Evolutionary conservation across 1,140 invertebrate genomes (phyloP), one percentile per base, ranked within the genome.

Genomic region (Pomacea maculata): DNA sequence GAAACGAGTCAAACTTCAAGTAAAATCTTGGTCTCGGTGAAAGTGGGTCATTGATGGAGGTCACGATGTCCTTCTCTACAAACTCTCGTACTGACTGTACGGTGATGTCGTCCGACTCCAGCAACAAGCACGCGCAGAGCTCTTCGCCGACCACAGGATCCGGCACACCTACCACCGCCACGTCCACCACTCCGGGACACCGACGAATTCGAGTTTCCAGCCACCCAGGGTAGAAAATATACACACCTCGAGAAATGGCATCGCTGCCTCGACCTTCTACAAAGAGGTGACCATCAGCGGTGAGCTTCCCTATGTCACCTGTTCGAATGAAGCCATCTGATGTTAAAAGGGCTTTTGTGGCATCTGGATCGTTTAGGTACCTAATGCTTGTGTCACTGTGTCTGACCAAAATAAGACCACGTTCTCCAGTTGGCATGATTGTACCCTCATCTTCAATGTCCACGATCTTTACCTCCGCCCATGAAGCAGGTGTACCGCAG

Each of bases 341-440:
- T 6, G 79, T 75, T 45, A 80, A 77, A 29, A 70, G 77, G n/a
- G 75, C 55, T 70, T 75, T 71, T 5, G 75, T 71, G 54, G 73
- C 75, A 12, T 72, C 7, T 19, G 29, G 9, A 52, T 78, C 45
- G 54, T 75, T 79, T 21, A 80, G 34, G 34, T 45, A 45, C 2
- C 6, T 2, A 45, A 45, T 4, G 34, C 1, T 45, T 45, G 34
- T 45, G 34, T 45, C 34, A 2, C 2, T 45, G 2, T 45, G 34
- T 45, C 6, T 45, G 0, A 8, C 34, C 17, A 72, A 29, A 34
- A 72, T 72, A 5, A 21, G 15, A 8, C 71, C 71, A 1, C 15
- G 15, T 72, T 72, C 17, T 19, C 71, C 71, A 72, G 29, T 29
- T 6, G 71, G 71, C 15, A 72, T 15, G 29, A 65, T 65, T n/a